Conservation (phyloP, 2,113 vertebrate species). For the Plecturocebus donacophilus region DNA sequence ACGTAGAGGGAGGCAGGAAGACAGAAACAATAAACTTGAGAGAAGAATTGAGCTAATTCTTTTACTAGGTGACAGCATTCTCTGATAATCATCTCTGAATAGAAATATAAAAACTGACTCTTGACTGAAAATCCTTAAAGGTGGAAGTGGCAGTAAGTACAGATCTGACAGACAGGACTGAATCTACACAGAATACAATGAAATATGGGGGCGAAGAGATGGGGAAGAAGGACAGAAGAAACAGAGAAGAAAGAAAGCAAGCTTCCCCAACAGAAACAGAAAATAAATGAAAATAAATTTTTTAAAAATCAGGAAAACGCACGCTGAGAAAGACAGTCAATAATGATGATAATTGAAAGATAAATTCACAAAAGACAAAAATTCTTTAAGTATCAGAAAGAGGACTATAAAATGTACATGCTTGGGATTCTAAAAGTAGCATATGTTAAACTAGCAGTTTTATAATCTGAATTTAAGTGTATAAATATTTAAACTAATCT, state of each 20-base stretch:
- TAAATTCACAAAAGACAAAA: neutral
- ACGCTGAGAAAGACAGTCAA: neutral
- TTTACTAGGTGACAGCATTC: neutral
- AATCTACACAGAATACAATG: neutral
- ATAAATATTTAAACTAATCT: neutral
- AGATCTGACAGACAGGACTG: neutral
- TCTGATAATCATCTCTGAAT: neutral
- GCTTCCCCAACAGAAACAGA: neutral
- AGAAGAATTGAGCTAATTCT: neutral
- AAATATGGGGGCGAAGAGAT: neutral
- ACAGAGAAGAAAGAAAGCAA: neutral
- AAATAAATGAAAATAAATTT: neutral
- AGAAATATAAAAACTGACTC: neutral
- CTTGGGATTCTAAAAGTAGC: neutral
- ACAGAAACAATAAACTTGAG: neutral
- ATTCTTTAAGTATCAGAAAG: neutral
- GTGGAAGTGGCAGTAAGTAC: neutral
- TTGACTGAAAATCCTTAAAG: neutral
- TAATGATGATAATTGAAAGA: neutral
- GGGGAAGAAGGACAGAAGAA: neutral
- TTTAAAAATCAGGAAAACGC: neutral
- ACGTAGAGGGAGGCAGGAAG: neutral
- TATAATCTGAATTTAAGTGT: neutral
- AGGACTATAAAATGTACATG: neutral
- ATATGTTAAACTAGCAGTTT: neutral